Evolutionary conservation across 2,888 invertebrate genomes (phyloP).

Genomic region (Rhodophaea formosa): DNA sequence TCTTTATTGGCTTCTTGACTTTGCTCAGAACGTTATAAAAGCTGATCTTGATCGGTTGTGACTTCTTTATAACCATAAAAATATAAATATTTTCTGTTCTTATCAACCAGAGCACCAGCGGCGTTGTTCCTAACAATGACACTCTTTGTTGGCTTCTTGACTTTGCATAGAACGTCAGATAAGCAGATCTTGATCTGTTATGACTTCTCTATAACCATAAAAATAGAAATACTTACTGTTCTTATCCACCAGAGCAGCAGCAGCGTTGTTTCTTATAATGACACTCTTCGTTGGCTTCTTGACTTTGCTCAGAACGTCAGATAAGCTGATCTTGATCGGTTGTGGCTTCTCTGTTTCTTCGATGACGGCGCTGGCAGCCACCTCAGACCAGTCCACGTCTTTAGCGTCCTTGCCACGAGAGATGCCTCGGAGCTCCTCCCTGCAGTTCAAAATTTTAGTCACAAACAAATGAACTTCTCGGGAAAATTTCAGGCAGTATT

Average conservation of each 20-base stretch:
- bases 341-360: slow-evolving; percentile 86
- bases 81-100: slow-evolving; percentile 80
- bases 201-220: too few relatives aligned
- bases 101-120: slow-evolving; percentile 68
- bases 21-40: slow-evolving; percentile 86
- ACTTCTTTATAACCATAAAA: slow-evolving; percentile 75
- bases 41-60: slow-evolving; percentile 88
- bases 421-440: slow-evolving; percentile 92
- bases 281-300: slow-evolving; percentile 84
- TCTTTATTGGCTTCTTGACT: slow-evolving; percentile 85
- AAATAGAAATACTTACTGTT: slow-evolving; percentile 79
- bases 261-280: slow-evolving; percentile 77
- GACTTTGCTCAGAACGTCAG: slow-evolving; percentile 85
- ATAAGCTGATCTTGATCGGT: slow-evolving; percentile 88
- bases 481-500: too few relatives aligned
- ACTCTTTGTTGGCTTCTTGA: slow-evolving; percentile 85
- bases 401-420: slow-evolving; percentile 91
- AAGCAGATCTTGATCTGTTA: slow-evolving; percentile 56
- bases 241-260: slow-evolving; percentile 72
- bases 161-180: slow-evolving; percentile 84
- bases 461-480: too few relatives aligned
- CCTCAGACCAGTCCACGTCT: slow-evolving; percentile 91
- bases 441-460: slow-evolving; percentile 40
- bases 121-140: slow-evolving; percentile 78
- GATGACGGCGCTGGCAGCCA: slow-evolving; percentile 83